Evolutionary conservation across 1,140 invertebrate genomes (phyloP), one percentile per base, ranked within the genome.

Genomic region (Radopholus similis): DNA sequence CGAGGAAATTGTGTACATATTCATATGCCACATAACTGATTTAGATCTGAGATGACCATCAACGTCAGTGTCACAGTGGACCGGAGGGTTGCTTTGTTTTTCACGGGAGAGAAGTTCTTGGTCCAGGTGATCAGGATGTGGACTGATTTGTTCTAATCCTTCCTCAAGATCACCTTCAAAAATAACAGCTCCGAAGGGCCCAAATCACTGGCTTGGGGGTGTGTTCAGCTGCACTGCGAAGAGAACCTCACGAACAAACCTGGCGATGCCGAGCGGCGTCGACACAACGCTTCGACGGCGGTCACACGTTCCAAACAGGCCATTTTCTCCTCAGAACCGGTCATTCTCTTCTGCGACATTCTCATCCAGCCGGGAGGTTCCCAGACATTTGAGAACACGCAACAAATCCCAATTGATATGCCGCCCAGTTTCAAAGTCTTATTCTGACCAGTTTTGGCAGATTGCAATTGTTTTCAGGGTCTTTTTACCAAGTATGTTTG

Each of bases 161-260:
- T 44, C 40, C 13, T 55, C 38, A 60, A 77, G 75, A 63, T 74
- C 23, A 26, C 35, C 9, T 55, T 75, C 51, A 47, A 37, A 21
- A 77, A 75, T 60, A 18, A 2, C 13, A 35, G 66, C 37, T 18
- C 44, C n/a, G 38, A 64, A 28, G 32, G 32, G 21, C 28, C 13
- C 5, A 56, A 74, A 37, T 62, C 65, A 18, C 60, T 81, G 23
- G 78, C 77, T 9, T 81, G 78, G 78, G 72, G 78, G 38, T 81
- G 78, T 66, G 64, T 81, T n/a, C 78, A 81, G 63, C 64, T 81
- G 18, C 78, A 75, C 59, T 81, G 80, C 64, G 80, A 81, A 67
- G 35, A 37, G 71, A 40, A 64, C 60, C 18, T 60, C 60, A 26
- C 60, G 37, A 8, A 6, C 23, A 28, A 21, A 23, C 47, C 9